phyloP scores from a whole-genome alignment of 2,888 invertebrate genomes.

The Drosophila yooni region DNA sequence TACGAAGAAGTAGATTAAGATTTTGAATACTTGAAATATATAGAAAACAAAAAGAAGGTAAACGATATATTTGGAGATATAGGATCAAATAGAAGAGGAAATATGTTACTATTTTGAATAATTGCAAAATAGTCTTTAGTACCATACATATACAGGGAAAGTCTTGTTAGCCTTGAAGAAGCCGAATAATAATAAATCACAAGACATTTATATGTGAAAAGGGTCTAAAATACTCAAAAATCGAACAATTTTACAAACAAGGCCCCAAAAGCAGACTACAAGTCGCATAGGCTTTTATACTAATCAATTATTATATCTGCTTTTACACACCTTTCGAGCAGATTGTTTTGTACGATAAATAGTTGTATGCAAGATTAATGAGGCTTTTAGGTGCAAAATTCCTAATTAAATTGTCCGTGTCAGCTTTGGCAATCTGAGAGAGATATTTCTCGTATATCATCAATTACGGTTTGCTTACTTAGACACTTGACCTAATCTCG shows the following conservation, averaged over 20 bases:
- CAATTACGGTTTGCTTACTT: constrained; percentile 60
- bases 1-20: neutral
- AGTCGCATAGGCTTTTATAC: neutral
- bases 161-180: neutral
- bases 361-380: constrained; percentile 31
- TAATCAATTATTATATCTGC: neutral
- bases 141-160: neutral
- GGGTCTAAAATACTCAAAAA: neutral
- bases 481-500: constrained; percentile 45
- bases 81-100: neutral
- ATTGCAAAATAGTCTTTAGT: neutral
- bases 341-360: neutral
- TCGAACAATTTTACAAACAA: neutral
- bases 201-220: neutral
- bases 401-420: constrained; percentile 48
- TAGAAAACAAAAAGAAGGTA: neutral
- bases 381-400: constrained; percentile 38
- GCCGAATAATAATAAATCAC: neutral
- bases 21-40: neutral
- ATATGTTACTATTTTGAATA: neutral
- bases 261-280: neutral
- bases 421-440: constrained; percentile 16
- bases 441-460: constrained; percentile 21
- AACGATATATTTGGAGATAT: neutral
- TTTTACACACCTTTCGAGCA: neutral